A percentile compares a stretch with the other conserved stretches of the same genome.
Evolutionary conservation across 2,113 vertebrate species (phyloP).

Genomic region (Drymodes brunneopygia): DNA sequence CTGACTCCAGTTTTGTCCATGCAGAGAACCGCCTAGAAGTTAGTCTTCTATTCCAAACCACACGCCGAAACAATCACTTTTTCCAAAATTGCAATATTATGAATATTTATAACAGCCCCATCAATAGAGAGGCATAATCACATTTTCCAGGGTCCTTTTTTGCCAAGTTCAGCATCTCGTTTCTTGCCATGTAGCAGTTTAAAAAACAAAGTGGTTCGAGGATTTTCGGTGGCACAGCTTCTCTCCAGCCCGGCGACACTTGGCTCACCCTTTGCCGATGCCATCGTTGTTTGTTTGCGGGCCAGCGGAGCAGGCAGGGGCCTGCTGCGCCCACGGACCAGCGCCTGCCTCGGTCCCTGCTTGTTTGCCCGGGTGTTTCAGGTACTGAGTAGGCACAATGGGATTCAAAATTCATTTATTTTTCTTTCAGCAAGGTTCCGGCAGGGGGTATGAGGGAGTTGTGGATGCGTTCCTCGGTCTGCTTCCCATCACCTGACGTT

Average conservation of each 20-base stretch:
- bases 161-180: not conserved
- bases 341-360: not conserved
- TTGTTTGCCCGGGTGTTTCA: not conserved
- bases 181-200: not conserved
- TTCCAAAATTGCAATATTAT: not conserved
- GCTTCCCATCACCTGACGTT: not conserved
- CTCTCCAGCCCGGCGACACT: not conserved
- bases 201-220: not conserved
- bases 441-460: not conserved
- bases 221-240: not conserved
- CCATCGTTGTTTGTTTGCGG: not conserved
- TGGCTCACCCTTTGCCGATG: not conserved
- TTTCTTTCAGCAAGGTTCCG: not conserved
- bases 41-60: not conserved
- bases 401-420: not conserved
- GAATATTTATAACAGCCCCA: not conserved
- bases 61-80: not conserved
- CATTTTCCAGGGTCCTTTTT: not conserved
- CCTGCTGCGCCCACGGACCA: not conserved
- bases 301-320: not conserved
- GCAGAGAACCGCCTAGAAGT: not conserved
- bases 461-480: not conserved
- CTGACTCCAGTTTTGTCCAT: not conserved
- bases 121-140: not conserved
- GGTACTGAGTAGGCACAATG: not conserved